These are phyloP conservation scores for Phocoena phocoena DNA, from an alignment of 2,113 vertebrate species.

Conservation along the genomic window DNA sequence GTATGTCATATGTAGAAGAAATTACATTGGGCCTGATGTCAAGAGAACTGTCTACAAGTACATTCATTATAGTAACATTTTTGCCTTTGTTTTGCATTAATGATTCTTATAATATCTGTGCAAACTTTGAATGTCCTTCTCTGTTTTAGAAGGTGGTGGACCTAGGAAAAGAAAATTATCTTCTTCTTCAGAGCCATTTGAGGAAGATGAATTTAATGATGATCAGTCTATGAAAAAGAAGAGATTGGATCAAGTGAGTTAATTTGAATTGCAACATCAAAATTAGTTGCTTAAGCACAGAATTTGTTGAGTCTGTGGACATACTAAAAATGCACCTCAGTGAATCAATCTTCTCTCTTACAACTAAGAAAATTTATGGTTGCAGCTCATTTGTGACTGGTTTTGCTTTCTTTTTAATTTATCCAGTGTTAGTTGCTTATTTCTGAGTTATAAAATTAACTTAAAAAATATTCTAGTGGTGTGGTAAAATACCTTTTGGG, in stretches of 20 bases:
- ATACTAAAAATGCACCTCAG: background rate
- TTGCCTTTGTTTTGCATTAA: conserved; percentile 12
- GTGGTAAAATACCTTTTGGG: background rate
- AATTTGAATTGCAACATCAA: background rate
- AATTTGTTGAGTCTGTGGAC: background rate
- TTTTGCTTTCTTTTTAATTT: background rate
- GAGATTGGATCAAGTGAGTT: conserved; percentile 85
- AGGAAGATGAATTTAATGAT: conserved; percentile 71
- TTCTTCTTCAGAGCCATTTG: conserved; percentile 77
- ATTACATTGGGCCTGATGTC: background rate
- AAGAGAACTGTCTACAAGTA: background rate
- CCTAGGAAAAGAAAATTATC: conserved; percentile 87
- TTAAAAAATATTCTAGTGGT: background rate
- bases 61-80: background rate
- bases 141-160: conserved; percentile 79
- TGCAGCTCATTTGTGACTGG: background rate
- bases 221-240: conserved; percentile 85
- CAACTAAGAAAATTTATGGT: background rate
- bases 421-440: background rate
- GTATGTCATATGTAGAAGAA: background rate
- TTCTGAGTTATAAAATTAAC: background rate
- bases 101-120: background rate
- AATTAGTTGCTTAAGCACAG: background rate
- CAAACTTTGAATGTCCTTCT: conserved; percentile 28
- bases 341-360: conserved; percentile 1